Percentiles rank a stretch among this genome's conserved stretches.
These are phyloP conservation scores for Acleris holmiana DNA, from an alignment of 2,888 invertebrate genomes.

Conservation along the genomic window DNA sequence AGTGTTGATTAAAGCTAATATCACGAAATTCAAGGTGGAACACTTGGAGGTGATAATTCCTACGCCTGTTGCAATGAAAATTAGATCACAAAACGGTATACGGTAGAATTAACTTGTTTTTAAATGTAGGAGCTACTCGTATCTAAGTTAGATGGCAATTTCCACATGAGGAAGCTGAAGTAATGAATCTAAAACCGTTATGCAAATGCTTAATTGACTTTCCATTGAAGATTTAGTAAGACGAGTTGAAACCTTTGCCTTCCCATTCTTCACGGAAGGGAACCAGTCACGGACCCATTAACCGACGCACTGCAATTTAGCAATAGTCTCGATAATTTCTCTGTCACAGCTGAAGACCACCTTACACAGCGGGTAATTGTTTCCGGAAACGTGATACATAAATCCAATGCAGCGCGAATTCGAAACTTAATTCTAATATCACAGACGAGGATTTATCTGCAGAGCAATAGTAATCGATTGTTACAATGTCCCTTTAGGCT, in stretches of 20 bases:
- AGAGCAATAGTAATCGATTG: slow-evolving; percentile 64
- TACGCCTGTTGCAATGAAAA: slow-evolving; percentile 30
- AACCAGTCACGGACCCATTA: slow-evolving; percentile 63
- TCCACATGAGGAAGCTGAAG: slow-evolving; percentile 9
- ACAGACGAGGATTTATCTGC: slow-evolving; percentile 58
- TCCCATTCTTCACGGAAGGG: slow-evolving; percentile 58
- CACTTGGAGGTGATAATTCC: slow-evolving; percentile 32
- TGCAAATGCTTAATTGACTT: slow-evolving; percentile 33
- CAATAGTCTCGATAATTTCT: slow-evolving; percentile 60
- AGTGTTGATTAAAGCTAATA: slow-evolving; percentile 33
- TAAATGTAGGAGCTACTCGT: neutral
- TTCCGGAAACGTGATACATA: slow-evolving; percentile 68
- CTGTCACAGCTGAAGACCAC: slow-evolving; percentile 58
- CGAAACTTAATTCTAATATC: slow-evolving; percentile 59
- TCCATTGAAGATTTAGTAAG: slow-evolving; percentile 31
- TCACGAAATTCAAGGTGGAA: slow-evolving; percentile 32
- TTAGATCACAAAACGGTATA: slow-evolving; percentile 25
- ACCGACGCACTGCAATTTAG: slow-evolving; percentile 55
- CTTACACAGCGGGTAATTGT: slow-evolving; percentile 55
- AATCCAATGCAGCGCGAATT: slow-evolving; percentile 64
- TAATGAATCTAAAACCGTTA: slow-evolving; percentile 12
- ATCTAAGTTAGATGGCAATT: neutral
- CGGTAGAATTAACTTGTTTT: slow-evolving; percentile 2
- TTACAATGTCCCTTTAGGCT: slow-evolving; percentile 58
- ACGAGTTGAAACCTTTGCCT: slow-evolving; percentile 38